Evolutionary conservation across 2,888 invertebrate species (phyloP).

Genomic region (Drosophila barbarae): DNA sequence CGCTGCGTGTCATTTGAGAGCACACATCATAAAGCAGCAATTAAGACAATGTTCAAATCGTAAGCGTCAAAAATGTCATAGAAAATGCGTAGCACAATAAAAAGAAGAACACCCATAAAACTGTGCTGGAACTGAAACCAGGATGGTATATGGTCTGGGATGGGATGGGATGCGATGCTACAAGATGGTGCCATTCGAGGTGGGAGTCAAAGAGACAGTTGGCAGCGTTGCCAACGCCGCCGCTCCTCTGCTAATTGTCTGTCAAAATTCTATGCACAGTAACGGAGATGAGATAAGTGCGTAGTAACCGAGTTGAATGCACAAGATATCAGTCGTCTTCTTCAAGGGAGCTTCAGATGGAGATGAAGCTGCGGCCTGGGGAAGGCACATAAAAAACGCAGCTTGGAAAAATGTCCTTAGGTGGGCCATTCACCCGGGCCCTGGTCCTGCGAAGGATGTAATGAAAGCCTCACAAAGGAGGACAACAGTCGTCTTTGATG

Average conservation of each 20-base stretch:
- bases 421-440: conserved; percentile 37
- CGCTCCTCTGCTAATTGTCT: conserved; percentile 68
- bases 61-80: conserved; percentile 71
- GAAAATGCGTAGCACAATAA: conserved; percentile 66
- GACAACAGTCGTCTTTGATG: conserved; percentile 22
- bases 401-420: conserved; percentile 19
- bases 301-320: conserved; percentile 61
- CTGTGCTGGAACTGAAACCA: conserved; percentile 13
- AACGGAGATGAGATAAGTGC: conserved; percentile 69
- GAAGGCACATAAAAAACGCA: conserved; percentile 31
- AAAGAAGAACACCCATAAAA: conserved; percentile 66
- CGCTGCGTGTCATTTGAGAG: conserved; percentile 72
- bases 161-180: not conserved
- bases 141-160: not conserved
- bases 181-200: not conserved
- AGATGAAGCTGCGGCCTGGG: not conserved
- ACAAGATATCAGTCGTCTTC: conserved; percentile 40
- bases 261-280: conserved; percentile 65
- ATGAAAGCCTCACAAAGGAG: conserved; percentile 32
- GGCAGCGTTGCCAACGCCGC: conserved; percentile 68
- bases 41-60: conserved; percentile 72
- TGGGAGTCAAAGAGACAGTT: conserved; percentile 42
- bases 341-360: not conserved
- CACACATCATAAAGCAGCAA: conserved; percentile 73
- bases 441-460: conserved; percentile 19